phyloP scores from a whole-genome alignment of 1,140 invertebrate species.

The Linepithema humile region DNA sequence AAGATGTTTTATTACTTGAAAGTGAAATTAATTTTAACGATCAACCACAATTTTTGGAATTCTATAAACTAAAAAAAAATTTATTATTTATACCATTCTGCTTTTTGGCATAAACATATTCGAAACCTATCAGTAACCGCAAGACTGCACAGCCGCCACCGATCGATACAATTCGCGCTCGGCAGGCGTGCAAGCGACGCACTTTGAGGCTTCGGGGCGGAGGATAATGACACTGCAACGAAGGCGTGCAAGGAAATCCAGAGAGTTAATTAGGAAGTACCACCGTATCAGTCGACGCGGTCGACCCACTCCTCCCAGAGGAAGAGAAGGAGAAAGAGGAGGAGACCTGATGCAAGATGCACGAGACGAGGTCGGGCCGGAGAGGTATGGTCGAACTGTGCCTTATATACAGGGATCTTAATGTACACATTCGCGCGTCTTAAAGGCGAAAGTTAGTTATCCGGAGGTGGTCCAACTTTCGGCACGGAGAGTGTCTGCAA shows the following conservation, averaged over 20 bases:
- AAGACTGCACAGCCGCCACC: not conserved
- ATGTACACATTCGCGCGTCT: constrained; percentile 68
- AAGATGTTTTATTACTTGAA: not conserved
- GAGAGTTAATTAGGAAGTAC: constrained; percentile 73
- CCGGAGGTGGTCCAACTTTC: constrained; percentile 38
- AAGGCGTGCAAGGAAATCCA: constrained; percentile 65
- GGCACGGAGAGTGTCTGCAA: constrained; percentile 30
- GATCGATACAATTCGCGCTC: constrained; percentile 36
- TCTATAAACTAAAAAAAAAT: not conserved
- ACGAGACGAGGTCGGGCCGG: constrained; percentile 46
- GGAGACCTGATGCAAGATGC: constrained; percentile 65
- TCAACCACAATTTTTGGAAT: not conserved
- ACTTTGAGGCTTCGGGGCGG: not conserved
- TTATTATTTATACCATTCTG: not conserved
- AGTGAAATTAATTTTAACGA: too few relatives aligned
- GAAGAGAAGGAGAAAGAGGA: not conserved
- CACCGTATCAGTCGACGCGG: constrained; percentile 62
- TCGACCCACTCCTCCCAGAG: constrained; percentile 34
- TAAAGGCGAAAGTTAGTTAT: constrained; percentile 71
- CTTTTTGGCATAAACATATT: too few relatives aligned
- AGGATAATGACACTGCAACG: constrained; percentile 68
- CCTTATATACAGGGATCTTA: constrained; percentile 66
- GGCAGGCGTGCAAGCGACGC: constrained; percentile 22
- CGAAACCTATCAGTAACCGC: too few relatives aligned
- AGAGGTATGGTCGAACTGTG: not conserved